Base-by-base conservation (phyloP, 2,888 invertebrate genomes). In the Synanthedon tipuliformis region DNA sequence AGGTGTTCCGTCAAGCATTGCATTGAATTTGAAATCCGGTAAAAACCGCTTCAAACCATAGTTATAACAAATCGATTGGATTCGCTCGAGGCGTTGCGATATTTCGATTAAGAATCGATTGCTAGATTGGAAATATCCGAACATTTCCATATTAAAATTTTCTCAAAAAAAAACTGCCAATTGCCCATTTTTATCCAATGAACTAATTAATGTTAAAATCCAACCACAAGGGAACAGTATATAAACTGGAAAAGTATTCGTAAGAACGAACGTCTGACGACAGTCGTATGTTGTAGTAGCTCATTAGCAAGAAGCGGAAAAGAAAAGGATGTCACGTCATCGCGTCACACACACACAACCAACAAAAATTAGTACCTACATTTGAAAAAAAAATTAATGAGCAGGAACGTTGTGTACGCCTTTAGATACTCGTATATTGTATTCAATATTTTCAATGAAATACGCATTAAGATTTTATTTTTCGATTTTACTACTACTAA, bases 281-380 rank as follows among this genome's bases (percentile, higher is more conserved):
- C 34, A 34, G 34, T 34, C 8, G 34, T 2, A 34, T 8, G 10
- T 34, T 34, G 10, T 34, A 52, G 49, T 15, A 8, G 54, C 62
- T 74, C 75, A 69, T 75, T 73, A 74, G 63, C 56, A 53, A 53
- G 57, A 57, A 60, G 64, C 75, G 76, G 77, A 77, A 75, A 68
- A 60, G 59, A 55, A n/a, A n/a, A 64, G 62, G 67, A 69, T 67
- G 72, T 70, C 71, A 66, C 58, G 57, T 34, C 34, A 34, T 34
- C 34, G 10, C 34, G 34, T 34, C 34, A 34, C 34, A 34, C 34
- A 55, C 34, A 34, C 34, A 34, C 34, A 55, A 61, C 68, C 56
- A 68, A 69, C 69, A 71, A 69, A 69, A n/a, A n/a, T n/a, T n/a
- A n/a, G n/a, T n/a, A 69, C 66, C 1, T 64, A 67, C 62, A 57